Evolutionary conservation across 1,140 invertebrate species (phyloP), one percentile per base, ranked within the genome.

Genomic region (Diploscapter pachys): DNA sequence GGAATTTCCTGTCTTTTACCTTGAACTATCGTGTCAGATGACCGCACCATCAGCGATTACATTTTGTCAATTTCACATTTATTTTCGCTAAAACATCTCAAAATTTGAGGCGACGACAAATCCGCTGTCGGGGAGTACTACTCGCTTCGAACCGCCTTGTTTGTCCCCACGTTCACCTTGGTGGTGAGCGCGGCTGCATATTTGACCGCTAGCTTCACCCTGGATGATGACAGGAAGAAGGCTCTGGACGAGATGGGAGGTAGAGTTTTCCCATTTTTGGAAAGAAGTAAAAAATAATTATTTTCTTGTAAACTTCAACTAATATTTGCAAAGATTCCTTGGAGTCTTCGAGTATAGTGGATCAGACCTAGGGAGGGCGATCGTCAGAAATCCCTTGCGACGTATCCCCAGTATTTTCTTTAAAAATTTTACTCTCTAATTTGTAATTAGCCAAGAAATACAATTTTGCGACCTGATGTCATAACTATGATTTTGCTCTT

Each of bases 131-230:
- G 11, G 3, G 13, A 57, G 6, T 79, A 75, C 62, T 73, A 61
- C 54, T 54, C 75, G 4, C 63, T 79, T 4, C 74, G 73, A 56
- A 62, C 13, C 8, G 67, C 65, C 9, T 63, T 79, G 6, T 73
- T 74, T 53, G 2, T 78, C 3, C 76, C 78, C 2, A 63, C 50
- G 2, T 77, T 78, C 50, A 4, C 77, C n/a, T 49, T 78, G 48
- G 65, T 78, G 2, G 6, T 77, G 9, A 63, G 31, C 52, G 77
- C 67, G 48, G 73, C 69, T 49, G 72, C 73, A 56, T 78, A 67
- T 52, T 62, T 78, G 8, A 11, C 13, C 50, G 53, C 73, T 50
- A 65, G 73, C 4, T 77, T 78, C 53, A 72, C 52, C 54, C 67
- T 78, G 4, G 75, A 56, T 3, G 57, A 73, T 5, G 77, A 78